phyloP scores from a whole-genome alignment of 2,888 invertebrate genomes.

The Lepidocyrtinus sp. region DNA sequence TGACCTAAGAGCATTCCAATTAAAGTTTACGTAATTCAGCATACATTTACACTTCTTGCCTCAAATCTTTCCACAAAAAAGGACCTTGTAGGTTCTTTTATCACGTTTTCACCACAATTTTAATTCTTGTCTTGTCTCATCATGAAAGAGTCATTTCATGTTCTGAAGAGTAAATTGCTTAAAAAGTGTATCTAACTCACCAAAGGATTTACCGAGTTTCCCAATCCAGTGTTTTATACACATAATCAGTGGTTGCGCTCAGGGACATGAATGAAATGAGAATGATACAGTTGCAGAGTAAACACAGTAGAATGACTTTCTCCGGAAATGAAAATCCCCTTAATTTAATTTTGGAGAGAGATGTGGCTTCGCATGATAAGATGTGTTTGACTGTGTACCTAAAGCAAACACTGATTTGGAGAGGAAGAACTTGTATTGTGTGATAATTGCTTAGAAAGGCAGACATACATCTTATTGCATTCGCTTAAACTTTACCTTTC shows the following conservation, averaged over 20 bases:
- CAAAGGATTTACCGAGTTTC: slow-evolving; percentile 73
- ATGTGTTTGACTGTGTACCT: too few species aligned
- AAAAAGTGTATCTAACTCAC: slow-evolving; percentile 63
- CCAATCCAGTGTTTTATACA: slow-evolving; percentile 72
- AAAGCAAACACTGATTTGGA: too few species aligned
- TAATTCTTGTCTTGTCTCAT: not conserved
- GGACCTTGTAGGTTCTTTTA: not conserved
- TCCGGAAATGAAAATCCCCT: slow-evolving; percentile 10
- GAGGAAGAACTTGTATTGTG: too few species aligned
- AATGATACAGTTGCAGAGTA: not conserved
- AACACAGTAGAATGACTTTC: not conserved
- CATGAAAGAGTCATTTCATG: not conserved
- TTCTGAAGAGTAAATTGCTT: not conserved
- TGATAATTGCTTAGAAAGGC: too few species aligned
- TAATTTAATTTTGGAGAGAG: not conserved
- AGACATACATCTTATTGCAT: too few species aligned
- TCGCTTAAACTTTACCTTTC: too few species aligned
- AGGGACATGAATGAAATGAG: not conserved
- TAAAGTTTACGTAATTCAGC: not conserved
- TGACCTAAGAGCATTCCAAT: slow-evolving; percentile 67
- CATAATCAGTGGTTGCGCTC: too few species aligned
- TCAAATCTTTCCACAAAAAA: not conserved
- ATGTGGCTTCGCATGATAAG: too few species aligned
- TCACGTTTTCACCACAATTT: slow-evolving; percentile 2
- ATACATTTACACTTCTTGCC: slow-evolving; percentile 1